These are phyloP conservation scores for Xestoiulus laeticollis DNA, from an alignment of 2,888 invertebrate genomes.

Conservation along the genomic window DNA sequence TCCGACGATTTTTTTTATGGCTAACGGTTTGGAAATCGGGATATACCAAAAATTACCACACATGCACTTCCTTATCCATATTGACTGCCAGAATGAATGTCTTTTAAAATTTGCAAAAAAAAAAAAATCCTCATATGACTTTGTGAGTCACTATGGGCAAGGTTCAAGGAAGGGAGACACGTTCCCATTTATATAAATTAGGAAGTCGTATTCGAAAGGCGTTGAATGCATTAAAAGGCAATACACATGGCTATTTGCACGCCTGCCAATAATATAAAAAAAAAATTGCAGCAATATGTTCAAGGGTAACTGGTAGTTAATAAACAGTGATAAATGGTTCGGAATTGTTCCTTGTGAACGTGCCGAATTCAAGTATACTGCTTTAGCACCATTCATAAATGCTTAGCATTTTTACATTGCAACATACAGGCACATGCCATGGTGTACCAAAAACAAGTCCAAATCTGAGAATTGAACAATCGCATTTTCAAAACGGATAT, in stretches of 20 bases:
- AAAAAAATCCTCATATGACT: neutral
- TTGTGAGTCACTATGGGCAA: neutral
- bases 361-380: neutral
- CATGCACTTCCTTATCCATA: neutral
- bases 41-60: neutral
- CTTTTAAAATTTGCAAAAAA: neutral
- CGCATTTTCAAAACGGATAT: too few species aligned
- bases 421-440: neutral
- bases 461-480: neutral
- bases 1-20: neutral
- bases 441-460: neutral
- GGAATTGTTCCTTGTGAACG: neutral
- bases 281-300: neutral
- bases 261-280: neutral
- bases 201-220: neutral
- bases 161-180: neutral
- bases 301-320: neutral
- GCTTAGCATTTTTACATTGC: neutral
- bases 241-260: neutral
- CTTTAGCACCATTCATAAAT: neutral
- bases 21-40: neutral
- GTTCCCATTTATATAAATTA: conserved; percentile 3
- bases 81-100: neutral
- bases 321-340: neutral
- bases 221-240: neutral